Conservation (phyloP, 1,140 invertebrate genomes). For the Zaprionus camerounensis region DNA sequence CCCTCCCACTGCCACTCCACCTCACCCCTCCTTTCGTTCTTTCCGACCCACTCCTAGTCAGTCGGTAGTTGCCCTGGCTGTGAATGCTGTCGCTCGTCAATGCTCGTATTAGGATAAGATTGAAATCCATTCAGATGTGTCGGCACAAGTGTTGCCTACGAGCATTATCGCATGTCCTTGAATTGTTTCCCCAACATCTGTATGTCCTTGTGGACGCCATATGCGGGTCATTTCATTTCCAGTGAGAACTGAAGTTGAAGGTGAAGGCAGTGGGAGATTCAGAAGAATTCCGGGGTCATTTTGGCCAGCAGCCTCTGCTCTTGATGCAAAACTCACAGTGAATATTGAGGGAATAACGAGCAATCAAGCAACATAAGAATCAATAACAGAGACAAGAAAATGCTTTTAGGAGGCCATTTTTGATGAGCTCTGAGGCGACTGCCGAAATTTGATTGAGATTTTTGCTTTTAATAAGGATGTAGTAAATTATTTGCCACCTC, state of each 20-base stretch:
- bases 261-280: not conserved
- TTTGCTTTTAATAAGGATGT: constrained; percentile 15
- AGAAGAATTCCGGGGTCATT: not conserved
- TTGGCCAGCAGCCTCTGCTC: not conserved
- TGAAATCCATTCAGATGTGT: constrained; percentile 77
- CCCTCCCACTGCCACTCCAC: constrained; percentile 1
- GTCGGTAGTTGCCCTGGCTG: constrained; percentile 22
- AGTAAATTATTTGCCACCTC: not conserved
- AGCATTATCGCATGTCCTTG: constrained; percentile 60
- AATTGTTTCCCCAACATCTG: constrained; percentile 30
- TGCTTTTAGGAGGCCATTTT: constrained; percentile 65
- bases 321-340: constrained; percentile 2
- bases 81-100: constrained; percentile 36
- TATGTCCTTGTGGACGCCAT: constrained; percentile 35
- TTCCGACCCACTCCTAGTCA: constrained; percentile 21
- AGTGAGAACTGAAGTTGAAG: constrained; percentile 4
- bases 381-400: constrained; percentile 70
- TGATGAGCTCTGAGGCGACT: constrained; percentile 22
- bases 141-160: constrained; percentile 66
- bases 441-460: constrained; percentile 13
- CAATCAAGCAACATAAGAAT: constrained; percentile 67
- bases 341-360: constrained; percentile 25
- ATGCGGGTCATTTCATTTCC: constrained; percentile 72
- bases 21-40: not conserved
- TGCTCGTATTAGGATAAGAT: constrained; percentile 56